Evolutionary conservation across 2,113 vertebrate genomes (phyloP).

Genomic region (Stegostoma tigrinum): DNA sequence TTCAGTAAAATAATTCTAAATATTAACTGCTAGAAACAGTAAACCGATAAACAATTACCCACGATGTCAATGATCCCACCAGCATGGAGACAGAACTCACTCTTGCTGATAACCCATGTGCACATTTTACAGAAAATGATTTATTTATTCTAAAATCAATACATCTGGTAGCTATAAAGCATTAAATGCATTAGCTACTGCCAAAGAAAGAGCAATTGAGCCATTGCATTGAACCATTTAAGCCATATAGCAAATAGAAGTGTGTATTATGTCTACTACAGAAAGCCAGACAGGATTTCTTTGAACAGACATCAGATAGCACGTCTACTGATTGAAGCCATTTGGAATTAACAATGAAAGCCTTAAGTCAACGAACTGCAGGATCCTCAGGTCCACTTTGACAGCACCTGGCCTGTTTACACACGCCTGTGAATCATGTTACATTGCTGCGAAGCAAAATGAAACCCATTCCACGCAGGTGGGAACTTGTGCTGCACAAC

Average conservation of each 20-base stretch:
- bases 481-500: not conserved
- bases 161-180: not conserved
- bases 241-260: not conserved
- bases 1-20: not conserved
- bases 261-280: not conserved
- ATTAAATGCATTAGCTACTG: not conserved
- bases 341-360: not conserved
- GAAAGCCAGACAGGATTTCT: constrained; percentile 19
- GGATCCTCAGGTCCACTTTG: not conserved
- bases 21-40: not conserved
- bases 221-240: constrained; percentile 5
- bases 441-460: not conserved
- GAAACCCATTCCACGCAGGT: not conserved
- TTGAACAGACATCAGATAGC: constrained; percentile 20
- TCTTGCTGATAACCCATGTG: not conserved
- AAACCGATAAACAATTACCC: not conserved
- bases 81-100: not conserved
- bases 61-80: not conserved
- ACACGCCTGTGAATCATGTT: not conserved
- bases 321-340: not conserved
- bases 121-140: not conserved
- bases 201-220: not conserved
- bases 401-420: not conserved
- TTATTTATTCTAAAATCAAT: not conserved
- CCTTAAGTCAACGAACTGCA: not conserved